Conservation (phyloP, 2,797 vertebrate genomes). For the Poeciliopsis infans region DNA sequence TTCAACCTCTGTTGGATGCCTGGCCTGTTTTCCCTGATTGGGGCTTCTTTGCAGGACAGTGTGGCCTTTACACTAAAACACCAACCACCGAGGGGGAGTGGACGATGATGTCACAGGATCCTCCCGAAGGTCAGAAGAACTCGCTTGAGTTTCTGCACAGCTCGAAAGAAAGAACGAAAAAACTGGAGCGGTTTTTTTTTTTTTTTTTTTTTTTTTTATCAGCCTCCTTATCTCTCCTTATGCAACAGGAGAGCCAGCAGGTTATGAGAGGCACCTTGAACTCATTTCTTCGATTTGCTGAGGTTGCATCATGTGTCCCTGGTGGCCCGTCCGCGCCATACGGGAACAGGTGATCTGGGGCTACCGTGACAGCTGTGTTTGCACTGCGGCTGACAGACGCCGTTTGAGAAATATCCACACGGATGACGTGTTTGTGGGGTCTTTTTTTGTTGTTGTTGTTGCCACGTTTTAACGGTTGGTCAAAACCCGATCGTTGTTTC, state of each 20-base stretch:
- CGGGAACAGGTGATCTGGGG: slow-evolving; percentile 65
- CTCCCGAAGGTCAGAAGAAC: not conserved
- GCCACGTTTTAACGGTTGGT: not conserved
- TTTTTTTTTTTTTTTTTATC: not conserved
- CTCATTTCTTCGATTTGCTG: slow-evolving; percentile 59
- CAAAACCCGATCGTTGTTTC: slow-evolving; percentile 3
- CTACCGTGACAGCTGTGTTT: slow-evolving; percentile 71
- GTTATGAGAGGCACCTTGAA: slow-evolving; percentile 75
- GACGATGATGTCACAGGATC: not conserved
- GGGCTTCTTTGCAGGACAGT: not conserved
- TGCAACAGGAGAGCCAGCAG: slow-evolving; percentile 55
- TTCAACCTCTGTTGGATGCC: not conserved
- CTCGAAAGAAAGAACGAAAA: not conserved
- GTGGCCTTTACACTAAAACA: not conserved
- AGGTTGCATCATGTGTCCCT: slow-evolving; percentile 68
- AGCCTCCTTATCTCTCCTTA: slow-evolving; percentile 43
- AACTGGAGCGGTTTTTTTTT: not conserved
- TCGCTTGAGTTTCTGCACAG: not conserved
- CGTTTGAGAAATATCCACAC: slow-evolving; percentile 35
- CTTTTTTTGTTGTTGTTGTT: not conserved
- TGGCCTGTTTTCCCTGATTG: not conserved
- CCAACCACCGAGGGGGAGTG: not conserved
- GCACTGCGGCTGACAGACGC: slow-evolving; percentile 53
- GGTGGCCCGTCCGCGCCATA: slow-evolving; percentile 36
- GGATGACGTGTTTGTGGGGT: not conserved